Evolutionary conservation across 1,140 invertebrate species (phyloP).

Genomic region (Bombus consobrinus): DNA sequence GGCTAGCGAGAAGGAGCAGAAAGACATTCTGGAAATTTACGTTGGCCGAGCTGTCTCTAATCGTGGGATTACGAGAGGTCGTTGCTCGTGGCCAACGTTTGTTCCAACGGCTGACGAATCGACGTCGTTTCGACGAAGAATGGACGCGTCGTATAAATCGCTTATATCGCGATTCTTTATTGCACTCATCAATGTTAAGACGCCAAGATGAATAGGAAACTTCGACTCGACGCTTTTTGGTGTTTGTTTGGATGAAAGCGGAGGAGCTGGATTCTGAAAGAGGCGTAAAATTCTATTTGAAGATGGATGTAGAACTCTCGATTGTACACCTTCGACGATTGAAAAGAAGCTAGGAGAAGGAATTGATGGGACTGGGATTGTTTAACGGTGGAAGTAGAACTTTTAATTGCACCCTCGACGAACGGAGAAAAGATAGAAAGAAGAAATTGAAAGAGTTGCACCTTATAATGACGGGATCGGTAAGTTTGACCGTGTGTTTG

Average conservation of each 20-base stretch:
- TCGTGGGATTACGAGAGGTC: slow-evolving; percentile 12
- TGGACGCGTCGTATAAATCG: slow-evolving; percentile 2
- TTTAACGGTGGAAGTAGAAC: too few relatives aligned
- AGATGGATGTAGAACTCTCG: neutral
- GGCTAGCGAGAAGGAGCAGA: neutral
- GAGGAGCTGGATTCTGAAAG: neutral
- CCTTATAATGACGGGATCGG: neutral
- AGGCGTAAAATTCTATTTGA: too few relatives aligned
- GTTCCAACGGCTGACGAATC: slow-evolving; percentile 1
- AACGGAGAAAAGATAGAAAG: neutral
- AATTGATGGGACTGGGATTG: too few relatives aligned
- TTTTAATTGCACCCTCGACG: too few relatives aligned
- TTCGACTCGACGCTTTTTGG: neutral
- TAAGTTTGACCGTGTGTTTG: neutral
- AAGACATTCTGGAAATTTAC: neutral
- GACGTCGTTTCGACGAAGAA: neutral
- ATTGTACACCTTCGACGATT: neutral
- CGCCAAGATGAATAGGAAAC: neutral
- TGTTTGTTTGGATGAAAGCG: neutral
- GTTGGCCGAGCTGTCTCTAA: neutral
- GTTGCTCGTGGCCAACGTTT: neutral
- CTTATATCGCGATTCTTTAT: neutral
- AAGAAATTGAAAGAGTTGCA: neutral
- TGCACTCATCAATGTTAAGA: neutral
- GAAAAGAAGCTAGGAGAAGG: too few relatives aligned